phyloP scores from a whole-genome alignment of 2,888 invertebrate species.

The Caenorhabditis plicata region DNA sequence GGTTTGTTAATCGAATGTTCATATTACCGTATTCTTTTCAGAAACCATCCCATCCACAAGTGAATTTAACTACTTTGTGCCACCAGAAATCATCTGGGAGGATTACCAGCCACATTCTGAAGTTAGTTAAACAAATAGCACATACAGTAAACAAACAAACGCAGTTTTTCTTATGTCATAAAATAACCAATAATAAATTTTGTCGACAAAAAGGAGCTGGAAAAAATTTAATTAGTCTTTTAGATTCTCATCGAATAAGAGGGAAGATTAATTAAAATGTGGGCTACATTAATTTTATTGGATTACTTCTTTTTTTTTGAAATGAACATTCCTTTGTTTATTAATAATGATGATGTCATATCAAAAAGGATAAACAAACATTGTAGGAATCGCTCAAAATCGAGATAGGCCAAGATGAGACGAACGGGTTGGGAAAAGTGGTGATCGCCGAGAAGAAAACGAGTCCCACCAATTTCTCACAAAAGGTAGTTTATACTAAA shows the following conservation, averaged over 20 bases:
- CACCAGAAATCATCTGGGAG: conserved; percentile 36
- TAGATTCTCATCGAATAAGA: no score
- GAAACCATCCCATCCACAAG: conserved; percentile 13
- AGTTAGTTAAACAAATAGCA: no score
- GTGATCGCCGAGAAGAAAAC: conserved; percentile 20
- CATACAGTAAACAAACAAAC: not conserved
- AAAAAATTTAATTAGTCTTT: no score
- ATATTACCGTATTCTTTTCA: conserved; percentile 3
- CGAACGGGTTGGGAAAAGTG: conserved; percentile 6
- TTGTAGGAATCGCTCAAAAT: conserved; percentile 28
- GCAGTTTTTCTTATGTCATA: not conserved
- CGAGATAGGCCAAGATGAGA: conserved; percentile 3
- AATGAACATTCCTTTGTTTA: no score
- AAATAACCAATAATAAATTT: conserved; percentile 18
- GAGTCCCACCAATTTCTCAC: conserved; percentile 24
- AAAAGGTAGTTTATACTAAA: no score
- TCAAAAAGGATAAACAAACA: not conserved
- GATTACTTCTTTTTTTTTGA: conserved; percentile 15
- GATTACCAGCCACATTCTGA: conserved; percentile 23
- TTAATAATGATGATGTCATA: not conserved
- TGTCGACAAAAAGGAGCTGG: no score
- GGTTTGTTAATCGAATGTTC: conserved; percentile 2
- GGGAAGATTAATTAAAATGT: no score
- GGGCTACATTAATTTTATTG: no score
- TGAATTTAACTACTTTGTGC: conserved; percentile 27